Conservation (phyloP, 1,140 invertebrate genomes). For the Battus philenor region DNA sequence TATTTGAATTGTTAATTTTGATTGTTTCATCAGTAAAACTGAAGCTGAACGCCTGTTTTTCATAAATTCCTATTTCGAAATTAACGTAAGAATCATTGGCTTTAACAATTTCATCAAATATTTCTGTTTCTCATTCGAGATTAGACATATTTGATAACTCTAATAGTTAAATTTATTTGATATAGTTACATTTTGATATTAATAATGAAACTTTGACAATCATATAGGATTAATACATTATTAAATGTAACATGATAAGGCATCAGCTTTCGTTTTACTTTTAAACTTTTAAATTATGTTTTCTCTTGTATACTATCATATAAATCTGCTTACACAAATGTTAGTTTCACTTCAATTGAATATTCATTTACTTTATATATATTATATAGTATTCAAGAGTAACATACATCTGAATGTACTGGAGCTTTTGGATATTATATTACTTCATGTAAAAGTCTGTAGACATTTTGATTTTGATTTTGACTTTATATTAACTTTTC, state of each 20-base stretch:
- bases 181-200: too few relatives aligned
- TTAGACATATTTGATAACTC: too few relatives aligned
- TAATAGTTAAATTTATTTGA: too few relatives aligned
- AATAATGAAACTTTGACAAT: too few relatives aligned
- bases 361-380: background rate
- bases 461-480: slow-evolving; percentile 41
- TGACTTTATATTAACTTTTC: slow-evolving; percentile 57
- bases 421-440: slow-evolving; percentile 72
- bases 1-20: slow-evolving; percentile 20
- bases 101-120: too few relatives aligned
- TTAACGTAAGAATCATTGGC: too few relatives aligned
- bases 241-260: too few relatives aligned
- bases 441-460: slow-evolving; percentile 33
- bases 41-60: slow-evolving; percentile 28
- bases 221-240: too few relatives aligned
- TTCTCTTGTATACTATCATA: slow-evolving; percentile 7
- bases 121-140: too few relatives aligned
- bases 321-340: too few relatives aligned
- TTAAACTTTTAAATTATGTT: slow-evolving; percentile 1
- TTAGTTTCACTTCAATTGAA: too few relatives aligned
- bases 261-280: slow-evolving; percentile 2
- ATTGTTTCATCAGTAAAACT: slow-evolving; percentile 21
- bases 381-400: slow-evolving; percentile 20
- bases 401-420: slow-evolving; percentile 34
- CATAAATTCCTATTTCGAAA: too few relatives aligned